Evolutionary conservation across 2,888 invertebrate species (phyloP), one percentile per base, ranked within the genome.

Genomic region (Temnothorax rugatulus): DNA sequence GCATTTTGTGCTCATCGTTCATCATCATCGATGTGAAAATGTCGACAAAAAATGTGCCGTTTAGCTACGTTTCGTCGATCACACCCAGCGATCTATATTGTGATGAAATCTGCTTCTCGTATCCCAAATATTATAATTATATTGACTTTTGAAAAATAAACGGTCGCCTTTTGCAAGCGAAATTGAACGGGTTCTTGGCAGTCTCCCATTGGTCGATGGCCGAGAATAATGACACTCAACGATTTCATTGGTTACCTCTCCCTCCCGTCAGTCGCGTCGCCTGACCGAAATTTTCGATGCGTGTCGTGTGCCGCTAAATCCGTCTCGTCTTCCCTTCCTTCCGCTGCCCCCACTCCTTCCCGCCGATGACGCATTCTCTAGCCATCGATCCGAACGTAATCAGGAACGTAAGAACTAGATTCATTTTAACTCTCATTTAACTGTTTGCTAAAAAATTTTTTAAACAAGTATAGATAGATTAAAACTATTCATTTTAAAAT

Each of bases 61-160:
- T 34, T 7, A 7, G 34, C 34, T 34, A n/a, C 5, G 5, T n/a
- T 11, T 29, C 1, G 18, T 4, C 18, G 29, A 29, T n/a, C 15
- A 13, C 21, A 34, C 7, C 34, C n/a, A n/a, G 7, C 2, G 2
- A 21, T 69, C 8, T 34, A 15, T 34, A 15, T 54, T 34, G 34
- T 15, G 34, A 71, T 38, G 0, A 71, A 38, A 71, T 71, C 5
- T 15, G 0, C 21, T 21, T 8, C 15, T 13, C 15, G n/a, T n/a
- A 15, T 15, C 38, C 0, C 5, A n/a, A 13, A 50, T 8, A 4
- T 71, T 52, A 82, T n/a, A n/a, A n/a, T 88, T 89, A 88, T 92
- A 93, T 93, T 91, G 91, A 91, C 91, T 91, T 92, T 86, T 86
- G 82, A 63, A 79, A 87, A 68, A 84, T 82, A 54, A 34, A 68